Conservation (phyloP, 2,888 invertebrate species). For the Phlogophora meticulosa region DNA sequence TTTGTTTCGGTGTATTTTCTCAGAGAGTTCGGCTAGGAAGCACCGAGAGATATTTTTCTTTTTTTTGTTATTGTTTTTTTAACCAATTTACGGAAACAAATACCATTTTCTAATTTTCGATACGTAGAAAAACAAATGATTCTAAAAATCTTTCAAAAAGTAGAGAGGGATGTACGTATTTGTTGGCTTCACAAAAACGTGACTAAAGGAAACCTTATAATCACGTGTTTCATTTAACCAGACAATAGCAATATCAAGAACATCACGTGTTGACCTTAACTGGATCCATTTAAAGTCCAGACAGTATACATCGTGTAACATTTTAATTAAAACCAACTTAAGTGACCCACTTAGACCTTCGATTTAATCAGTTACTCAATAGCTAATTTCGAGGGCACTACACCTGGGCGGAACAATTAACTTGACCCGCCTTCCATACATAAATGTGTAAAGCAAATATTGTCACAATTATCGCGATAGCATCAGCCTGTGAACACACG, state of each 20-base stretch:
- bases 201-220: constrained; percentile 7
- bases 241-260: constrained; percentile 22
- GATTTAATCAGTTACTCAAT: constrained; percentile 79
- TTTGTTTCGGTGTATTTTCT: too few relatives aligned
- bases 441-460: constrained; percentile 88
- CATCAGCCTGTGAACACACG: constrained; percentile 87
- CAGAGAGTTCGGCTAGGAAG: too few relatives aligned
- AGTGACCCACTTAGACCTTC: constrained; percentile 70
- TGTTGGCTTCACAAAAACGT: constrained; percentile 39
- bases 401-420: constrained; percentile 79
- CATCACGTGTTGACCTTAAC: constrained; percentile 32
- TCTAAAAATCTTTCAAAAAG: constrained; percentile 9
- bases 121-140: too few relatives aligned
- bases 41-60: too few relatives aligned
- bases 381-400: constrained; percentile 70
- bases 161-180: neutral
- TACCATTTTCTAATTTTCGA: too few relatives aligned
- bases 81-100: too few relatives aligned
- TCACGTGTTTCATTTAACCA: constrained; percentile 5
- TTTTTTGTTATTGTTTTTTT: too few relatives aligned
- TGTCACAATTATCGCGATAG: constrained; percentile 90
- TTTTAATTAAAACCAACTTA: constrained; percentile 68
- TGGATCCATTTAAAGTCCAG: constrained; percentile 53
- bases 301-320: constrained; percentile 62
- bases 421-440: constrained; percentile 79